These are phyloP conservation scores for Araneus ventricosus DNA, from an alignment of 1,140 invertebrate species.

Conservation along the genomic window DNA sequence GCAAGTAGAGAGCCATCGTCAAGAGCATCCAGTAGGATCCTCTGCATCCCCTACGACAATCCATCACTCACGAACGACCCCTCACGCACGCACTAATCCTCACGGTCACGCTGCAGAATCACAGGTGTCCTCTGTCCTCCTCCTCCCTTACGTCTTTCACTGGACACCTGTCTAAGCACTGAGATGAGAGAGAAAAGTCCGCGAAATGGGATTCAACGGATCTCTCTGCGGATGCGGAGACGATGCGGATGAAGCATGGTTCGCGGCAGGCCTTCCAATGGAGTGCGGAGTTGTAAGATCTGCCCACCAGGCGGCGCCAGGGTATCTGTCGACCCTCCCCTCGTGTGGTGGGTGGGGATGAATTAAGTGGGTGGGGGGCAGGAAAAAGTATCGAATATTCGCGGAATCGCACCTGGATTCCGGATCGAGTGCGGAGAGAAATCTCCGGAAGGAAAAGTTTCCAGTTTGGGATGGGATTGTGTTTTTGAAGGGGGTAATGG, in stretches of 20 bases:
- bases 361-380: neutral
- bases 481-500: neutral
- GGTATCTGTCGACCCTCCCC: neutral
- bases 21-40: conserved; percentile 59
- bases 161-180: neutral
- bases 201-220: conserved; percentile 17
- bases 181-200: conserved; percentile 18
- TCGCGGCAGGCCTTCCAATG: neutral
- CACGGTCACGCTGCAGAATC: conserved; percentile 17
- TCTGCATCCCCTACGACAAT: conserved; percentile 57
- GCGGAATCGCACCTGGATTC: conserved; percentile 39
- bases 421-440: neutral
- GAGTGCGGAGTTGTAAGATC: conserved; percentile 53
- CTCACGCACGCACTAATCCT: conserved; percentile 49
- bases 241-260: conserved; percentile 57
- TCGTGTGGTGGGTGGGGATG: neutral
- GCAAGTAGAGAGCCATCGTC: conserved; percentile 67
- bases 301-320: conserved; percentile 56
- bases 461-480: neutral
- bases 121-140: neutral
- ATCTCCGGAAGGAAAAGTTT: neutral
- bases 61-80: conserved; percentile 61
- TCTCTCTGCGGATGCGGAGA: conserved; percentile 57
- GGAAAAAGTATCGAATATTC: conserved; percentile 31
- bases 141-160: neutral